phyloP scores from a whole-genome alignment of 2,888 invertebrate genomes.

The Epirrhoe alternata region DNA sequence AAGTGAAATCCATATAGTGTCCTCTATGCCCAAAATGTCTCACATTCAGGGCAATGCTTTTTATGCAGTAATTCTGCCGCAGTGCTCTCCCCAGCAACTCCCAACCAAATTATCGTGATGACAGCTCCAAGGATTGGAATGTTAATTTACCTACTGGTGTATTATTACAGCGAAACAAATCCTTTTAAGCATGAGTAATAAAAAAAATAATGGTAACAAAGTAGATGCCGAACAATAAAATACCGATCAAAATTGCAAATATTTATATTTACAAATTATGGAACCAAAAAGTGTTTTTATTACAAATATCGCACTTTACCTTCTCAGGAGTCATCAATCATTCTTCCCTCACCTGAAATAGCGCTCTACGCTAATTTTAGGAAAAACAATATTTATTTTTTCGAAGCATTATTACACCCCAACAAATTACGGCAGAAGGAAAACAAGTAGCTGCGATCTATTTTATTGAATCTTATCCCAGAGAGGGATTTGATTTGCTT shows the following conservation, averaged over 20 bases:
- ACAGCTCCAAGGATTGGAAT: neutral
- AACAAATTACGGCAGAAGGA: constrained; percentile 40
- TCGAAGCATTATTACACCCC: constrained; percentile 28
- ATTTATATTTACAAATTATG: constrained; percentile 49
- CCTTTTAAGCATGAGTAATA: neutral
- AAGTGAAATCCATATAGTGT: constrained; percentile 48
- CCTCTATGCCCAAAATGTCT: neutral
- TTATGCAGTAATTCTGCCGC: constrained; percentile 1
- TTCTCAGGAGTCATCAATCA: constrained; percentile 32
- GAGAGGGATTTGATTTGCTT: constrained; percentile 37
- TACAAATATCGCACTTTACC: constrained; percentile 20
- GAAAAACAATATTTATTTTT: constrained; percentile 31
- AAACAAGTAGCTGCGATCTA: constrained; percentile 38
- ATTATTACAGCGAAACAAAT: neutral
- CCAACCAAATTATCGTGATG: neutral
- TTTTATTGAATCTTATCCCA: constrained; percentile 37
- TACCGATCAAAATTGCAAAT: neutral
- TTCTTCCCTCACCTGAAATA: constrained; percentile 33
- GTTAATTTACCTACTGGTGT: neutral
- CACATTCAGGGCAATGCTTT: neutral
- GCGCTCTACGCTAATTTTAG: constrained; percentile 26
- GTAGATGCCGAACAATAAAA: constrained; percentile 22
- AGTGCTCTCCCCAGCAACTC: neutral
- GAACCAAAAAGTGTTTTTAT: constrained; percentile 9
- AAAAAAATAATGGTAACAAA: neutral